Conservation (phyloP, 1,140 invertebrate genomes). For the Drosophila lacteicornis region DNA sequence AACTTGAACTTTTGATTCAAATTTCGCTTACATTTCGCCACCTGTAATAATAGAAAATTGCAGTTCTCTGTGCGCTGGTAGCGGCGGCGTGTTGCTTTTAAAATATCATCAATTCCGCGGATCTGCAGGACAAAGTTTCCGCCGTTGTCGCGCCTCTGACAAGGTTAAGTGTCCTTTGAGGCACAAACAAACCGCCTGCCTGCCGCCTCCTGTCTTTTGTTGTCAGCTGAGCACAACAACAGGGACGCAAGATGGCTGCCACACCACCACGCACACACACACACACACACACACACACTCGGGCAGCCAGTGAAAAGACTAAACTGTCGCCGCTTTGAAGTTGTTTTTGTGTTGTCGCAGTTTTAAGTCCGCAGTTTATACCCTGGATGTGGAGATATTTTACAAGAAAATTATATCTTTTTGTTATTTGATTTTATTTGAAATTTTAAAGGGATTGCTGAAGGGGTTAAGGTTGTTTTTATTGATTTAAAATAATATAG, state of each 20-base stretch:
- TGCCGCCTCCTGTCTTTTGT: conserved; percentile 50
- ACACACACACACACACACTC: conserved; percentile 4
- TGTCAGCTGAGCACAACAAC: conserved; percentile 52
- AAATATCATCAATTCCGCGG: conserved; percentile 36
- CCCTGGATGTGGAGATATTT: neutral
- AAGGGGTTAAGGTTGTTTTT: too few species aligned
- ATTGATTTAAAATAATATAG: too few species aligned
- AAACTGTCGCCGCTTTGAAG: conserved; percentile 54
- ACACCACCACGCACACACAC: conserved; percentile 1
- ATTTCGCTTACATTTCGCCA: neutral
- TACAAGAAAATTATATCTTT: neutral
- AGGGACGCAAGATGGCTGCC: conserved; percentile 43
- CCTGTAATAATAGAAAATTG: neutral
- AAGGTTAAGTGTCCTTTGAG: conserved; percentile 61
- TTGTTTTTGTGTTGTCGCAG: conserved; percentile 10
- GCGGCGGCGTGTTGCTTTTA: conserved; percentile 8
- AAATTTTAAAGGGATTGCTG: too few species aligned
- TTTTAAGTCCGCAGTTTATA: conserved; percentile 20
- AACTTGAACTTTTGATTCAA: neutral
- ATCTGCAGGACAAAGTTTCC: conserved; percentile 26
- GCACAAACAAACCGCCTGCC: conserved; percentile 40
- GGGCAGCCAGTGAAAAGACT: conserved; percentile 20
- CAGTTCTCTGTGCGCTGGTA: neutral
- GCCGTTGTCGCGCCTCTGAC: conserved; percentile 36
- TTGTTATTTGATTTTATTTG: neutral